Evolutionary conservation across 2,797 vertebrate species (phyloP).

Genomic region (Parauchenoglanis ngamensis): DNA sequence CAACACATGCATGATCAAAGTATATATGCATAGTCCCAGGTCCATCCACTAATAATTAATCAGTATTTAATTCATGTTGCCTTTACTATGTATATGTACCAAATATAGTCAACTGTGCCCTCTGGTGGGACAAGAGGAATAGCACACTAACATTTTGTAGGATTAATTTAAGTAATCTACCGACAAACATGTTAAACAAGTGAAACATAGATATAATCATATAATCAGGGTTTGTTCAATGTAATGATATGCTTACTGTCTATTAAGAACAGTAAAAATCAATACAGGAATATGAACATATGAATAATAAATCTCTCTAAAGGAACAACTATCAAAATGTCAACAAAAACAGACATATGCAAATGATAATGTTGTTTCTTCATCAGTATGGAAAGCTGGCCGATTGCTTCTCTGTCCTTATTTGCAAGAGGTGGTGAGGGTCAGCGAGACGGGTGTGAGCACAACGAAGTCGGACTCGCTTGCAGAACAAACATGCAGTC

Average conservation of each 20-base stretch:
- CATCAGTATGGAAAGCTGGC: conserved; percentile 65
- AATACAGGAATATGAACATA: background rate
- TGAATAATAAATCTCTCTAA: background rate
- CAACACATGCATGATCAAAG: conserved; percentile 5
- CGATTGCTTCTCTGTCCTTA: conserved; percentile 37
- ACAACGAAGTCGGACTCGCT: background rate
- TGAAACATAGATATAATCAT: background rate
- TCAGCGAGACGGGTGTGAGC: conserved; percentile 1
- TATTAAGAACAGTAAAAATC: background rate
- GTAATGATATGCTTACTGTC: background rate
- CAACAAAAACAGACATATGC: conserved; percentile 52
- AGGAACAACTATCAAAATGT: background rate
- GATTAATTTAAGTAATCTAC: background rate
- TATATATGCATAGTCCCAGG: background rate
- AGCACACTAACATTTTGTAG: background rate
- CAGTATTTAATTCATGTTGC: background rate
- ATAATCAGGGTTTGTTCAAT: background rate
- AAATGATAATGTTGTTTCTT: conserved; percentile 66
- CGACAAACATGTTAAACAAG: background rate
- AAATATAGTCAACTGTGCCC: conserved; percentile 18
- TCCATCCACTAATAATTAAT: background rate
- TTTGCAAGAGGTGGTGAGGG: conserved; percentile 37
- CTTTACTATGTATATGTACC: background rate
- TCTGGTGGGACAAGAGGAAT: conserved; percentile 32
- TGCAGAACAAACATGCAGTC: background rate